Conservation (phyloP, 1,140 invertebrate genomes). For the Papilio polyxenes region DNA sequence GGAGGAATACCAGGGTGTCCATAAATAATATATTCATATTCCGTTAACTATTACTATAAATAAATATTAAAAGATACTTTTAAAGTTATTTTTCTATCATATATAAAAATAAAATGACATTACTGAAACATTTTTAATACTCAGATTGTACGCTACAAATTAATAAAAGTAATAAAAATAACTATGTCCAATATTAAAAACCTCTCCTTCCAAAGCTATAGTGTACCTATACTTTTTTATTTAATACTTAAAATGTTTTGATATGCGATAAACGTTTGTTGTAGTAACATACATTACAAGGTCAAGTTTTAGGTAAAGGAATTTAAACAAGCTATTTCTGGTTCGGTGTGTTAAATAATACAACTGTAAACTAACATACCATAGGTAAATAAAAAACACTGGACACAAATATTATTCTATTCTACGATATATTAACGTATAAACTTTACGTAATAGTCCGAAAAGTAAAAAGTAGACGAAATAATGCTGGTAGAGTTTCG, state of each 20-base stretch:
- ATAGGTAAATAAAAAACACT: slow-evolving; percentile 1
- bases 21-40: too few relatives aligned
- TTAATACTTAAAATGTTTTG: background rate
- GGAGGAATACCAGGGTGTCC: too few relatives aligned
- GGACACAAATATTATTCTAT: slow-evolving; percentile 5
- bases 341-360: background rate
- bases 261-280: background rate
- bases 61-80: too few relatives aligned
- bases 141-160: too few relatives aligned
- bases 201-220: background rate
- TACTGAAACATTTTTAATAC: too few relatives aligned
- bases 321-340: slow-evolving; percentile 12
- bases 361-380: background rate
- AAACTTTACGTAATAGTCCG: background rate
- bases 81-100: too few relatives aligned
- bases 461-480: background rate
- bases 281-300: background rate
- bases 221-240: background rate
- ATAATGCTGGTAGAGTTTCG: background rate
- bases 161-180: too few relatives aligned
- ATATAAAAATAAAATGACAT: too few relatives aligned
- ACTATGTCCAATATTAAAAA: background rate
- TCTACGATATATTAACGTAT: background rate
- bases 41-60: too few relatives aligned
- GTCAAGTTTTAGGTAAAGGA: background rate